Percentiles rank a stretch among this genome's conserved stretches.
Evolutionary conservation across 2,113 vertebrate species (phyloP).

Genomic region (Brachyhypopomus gauderio): DNA sequence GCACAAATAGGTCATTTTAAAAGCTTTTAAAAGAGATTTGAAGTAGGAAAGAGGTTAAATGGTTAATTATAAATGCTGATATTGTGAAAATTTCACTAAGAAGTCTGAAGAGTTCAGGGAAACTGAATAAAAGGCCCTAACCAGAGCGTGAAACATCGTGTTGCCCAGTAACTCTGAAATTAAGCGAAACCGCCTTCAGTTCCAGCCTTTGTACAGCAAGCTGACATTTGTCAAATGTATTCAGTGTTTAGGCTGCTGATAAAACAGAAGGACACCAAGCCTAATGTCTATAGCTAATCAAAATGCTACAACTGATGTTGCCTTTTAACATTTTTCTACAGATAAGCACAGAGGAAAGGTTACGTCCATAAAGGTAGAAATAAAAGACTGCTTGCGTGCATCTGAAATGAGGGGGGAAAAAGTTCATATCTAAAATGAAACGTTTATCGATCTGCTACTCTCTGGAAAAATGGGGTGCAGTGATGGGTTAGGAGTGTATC

Average conservation of each 20-base stretch:
- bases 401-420: too few relatives aligned
- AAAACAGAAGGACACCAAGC: background rate
- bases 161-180: background rate
- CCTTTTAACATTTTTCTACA: background rate
- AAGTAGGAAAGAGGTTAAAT: background rate
- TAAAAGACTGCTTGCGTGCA: background rate
- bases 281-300: background rate
- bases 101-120: too few relatives aligned
- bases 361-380: background rate
- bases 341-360: background rate
- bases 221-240: conserved; percentile 1
- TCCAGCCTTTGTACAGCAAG: background rate
- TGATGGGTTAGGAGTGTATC: too few relatives aligned
- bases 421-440: conserved; percentile 5
- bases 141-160: too few relatives aligned
- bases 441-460: background rate
- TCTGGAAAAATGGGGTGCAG: too few relatives aligned
- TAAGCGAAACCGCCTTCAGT: background rate
- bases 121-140: too few relatives aligned
- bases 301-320: background rate
- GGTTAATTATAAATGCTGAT: background rate
- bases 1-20: background rate
- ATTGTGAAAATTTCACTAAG: too few relatives aligned
- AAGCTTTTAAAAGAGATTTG: too few relatives aligned
- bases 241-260: background rate